These are phyloP conservation scores for Turdus rufiventris DNA, from an alignment of 2,113 vertebrate genomes.

Conservation along the genomic window DNA sequence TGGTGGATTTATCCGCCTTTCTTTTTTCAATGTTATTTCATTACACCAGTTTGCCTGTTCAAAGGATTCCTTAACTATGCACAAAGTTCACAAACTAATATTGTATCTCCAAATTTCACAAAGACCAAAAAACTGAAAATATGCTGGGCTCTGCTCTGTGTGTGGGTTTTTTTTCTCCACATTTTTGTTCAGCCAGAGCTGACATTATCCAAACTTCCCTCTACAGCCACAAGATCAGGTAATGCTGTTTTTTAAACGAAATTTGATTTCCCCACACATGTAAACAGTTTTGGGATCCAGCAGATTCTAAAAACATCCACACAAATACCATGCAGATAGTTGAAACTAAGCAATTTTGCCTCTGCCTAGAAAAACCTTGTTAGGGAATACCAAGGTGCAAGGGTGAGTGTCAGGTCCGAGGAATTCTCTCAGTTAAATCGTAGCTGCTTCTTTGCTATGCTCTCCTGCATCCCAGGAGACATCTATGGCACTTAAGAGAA, in stretches of 20 bases:
- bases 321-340: neutral
- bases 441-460: neutral
- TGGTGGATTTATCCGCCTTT: neutral
- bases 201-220: neutral
- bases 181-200: neutral
- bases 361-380: neutral
- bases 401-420: neutral
- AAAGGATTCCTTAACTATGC: neutral
- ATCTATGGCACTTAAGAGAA: neutral
- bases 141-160: neutral
- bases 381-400: neutral
- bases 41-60: neutral
- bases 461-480: neutral
- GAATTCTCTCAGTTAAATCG: neutral
- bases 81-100: neutral
- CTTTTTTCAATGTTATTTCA: neutral
- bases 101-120: neutral
- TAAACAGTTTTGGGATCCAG: neutral
- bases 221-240: neutral
- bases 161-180: neutral
- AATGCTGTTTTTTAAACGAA: neutral
- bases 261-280: neutral
- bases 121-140: neutral
- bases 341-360: neutral
- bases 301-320: neutral